Evolutionary conservation across 2,888 invertebrate species (phyloP), one percentile per base, ranked within the genome.

Genomic region (Cephonodes hylas): DNA sequence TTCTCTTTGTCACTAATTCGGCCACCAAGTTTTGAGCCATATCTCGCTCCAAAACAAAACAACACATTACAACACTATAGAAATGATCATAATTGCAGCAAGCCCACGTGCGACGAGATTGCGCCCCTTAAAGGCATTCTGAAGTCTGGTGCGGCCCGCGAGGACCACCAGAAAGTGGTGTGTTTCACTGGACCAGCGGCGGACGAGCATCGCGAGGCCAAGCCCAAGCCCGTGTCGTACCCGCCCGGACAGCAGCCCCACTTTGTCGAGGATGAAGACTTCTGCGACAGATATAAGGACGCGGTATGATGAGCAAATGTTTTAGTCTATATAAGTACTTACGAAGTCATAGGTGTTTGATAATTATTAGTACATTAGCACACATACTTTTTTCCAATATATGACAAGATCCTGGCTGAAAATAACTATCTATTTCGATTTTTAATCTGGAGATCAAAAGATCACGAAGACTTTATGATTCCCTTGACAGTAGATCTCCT

Each of bases 91-190:
- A 1, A 38, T 67, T 64, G 42, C 71, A 91, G 91, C 68, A 86
- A 89, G 66, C 89, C 89, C 2, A 74, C 77, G 1, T 84, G 85
- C 71, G 89, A 91, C 42, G 76, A 76, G 62, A 70, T 90, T 0
- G 4, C 76, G 38, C 92, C 92, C 0, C 74, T 92, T 15, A 92
- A 88, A 63, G 92, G 92, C 57, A 92, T 91, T 42, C 78, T 92
- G 5, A 91, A 89, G 68, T 86, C 92, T 0, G 85, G 89, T 8
- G 77, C 75, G 0, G 81, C 90, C 7, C 80, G 81, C 10, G 91
- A 90, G 20, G 92, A 91, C 66, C 89, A 91, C 67, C 92, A 91
- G 75, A 91, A 90, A 73, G 83, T 92, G 67, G 91, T 92, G 15
- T 92, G 91, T 81, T 92, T 92, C 81, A 91, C 78, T 63, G 92